Evolutionary conservation across 2,888 invertebrate species (phyloP).

Genomic region (Orchesellides sinensis): DNA sequence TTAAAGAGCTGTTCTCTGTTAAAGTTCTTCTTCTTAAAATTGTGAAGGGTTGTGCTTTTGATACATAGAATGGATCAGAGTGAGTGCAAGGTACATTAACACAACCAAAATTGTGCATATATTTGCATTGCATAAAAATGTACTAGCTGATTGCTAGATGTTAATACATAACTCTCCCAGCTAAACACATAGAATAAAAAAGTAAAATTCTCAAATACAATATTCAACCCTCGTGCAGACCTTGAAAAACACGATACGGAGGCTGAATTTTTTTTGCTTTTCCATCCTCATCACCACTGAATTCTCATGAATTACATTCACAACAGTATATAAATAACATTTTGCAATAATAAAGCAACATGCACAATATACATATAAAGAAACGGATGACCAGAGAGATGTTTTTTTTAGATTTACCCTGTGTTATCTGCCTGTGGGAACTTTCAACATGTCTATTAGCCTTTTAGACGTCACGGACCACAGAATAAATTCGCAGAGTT

Average conservation of each 20-base stretch:
- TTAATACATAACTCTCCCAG: no score
- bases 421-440: slow-evolving; percentile 35
- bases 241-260: slow-evolving; percentile 39
- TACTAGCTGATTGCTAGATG: no score
- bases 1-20: no score
- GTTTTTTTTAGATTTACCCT: background rate
- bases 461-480: slow-evolving; percentile 39
- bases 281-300: slow-evolving; percentile 13
- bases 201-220: background rate
- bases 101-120: no score
- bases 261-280: slow-evolving; percentile 38
- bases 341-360: background rate
- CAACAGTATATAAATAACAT: slow-evolving; percentile 18
- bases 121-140: no score
- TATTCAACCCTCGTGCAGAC: slow-evolving; percentile 16
- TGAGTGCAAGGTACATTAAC: no score
- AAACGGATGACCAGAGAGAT: background rate
- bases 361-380: background rate
- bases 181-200: no score
- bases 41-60: no score
- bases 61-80: no score
- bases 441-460: slow-evolving; percentile 44
- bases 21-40: no score
- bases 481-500: background rate
- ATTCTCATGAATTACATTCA: slow-evolving; percentile 47